Evolutionary conservation across 2,113 vertebrate species (phyloP).

Genomic region (Neogobius melanostomus): DNA sequence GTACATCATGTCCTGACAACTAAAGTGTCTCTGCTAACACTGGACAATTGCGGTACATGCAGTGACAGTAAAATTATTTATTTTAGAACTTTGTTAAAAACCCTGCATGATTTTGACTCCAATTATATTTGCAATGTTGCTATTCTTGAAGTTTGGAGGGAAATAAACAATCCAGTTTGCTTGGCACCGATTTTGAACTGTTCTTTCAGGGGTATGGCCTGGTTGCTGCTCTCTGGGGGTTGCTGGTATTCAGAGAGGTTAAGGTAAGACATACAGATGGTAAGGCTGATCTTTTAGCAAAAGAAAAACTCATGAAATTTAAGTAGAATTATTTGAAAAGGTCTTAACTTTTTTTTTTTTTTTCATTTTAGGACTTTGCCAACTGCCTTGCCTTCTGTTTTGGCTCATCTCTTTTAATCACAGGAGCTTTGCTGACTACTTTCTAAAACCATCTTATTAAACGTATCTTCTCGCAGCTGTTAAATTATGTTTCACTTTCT

Average conservation of each 20-base stretch:
- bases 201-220: constrained; percentile 83
- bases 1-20: constrained; percentile 44
- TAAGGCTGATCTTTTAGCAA: too few species aligned
- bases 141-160: too few species aligned
- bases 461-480: not conserved
- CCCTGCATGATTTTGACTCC: too few species aligned
- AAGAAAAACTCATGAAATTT: too few species aligned
- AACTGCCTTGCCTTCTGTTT: constrained; percentile 78
- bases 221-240: constrained; percentile 87
- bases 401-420: constrained; percentile 78
- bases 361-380: constrained; percentile 71
- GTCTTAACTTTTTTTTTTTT: not conserved
- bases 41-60: too few species aligned
- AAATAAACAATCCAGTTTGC: not conserved
- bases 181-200: too few species aligned
- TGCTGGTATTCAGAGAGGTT: constrained; percentile 88
- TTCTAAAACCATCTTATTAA: constrained; percentile 74
- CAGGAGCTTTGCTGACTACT: constrained; percentile 80
- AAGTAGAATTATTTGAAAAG: not conserved
- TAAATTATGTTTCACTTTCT: not conserved
- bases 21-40: not conserved
- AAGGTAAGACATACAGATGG: constrained; percentile 74
- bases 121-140: too few species aligned
- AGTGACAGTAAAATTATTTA: too few species aligned
- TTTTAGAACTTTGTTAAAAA: too few species aligned